Base-by-base conservation (phyloP, 2,888 invertebrate genomes). In the Ethmia dodecea region DNA sequence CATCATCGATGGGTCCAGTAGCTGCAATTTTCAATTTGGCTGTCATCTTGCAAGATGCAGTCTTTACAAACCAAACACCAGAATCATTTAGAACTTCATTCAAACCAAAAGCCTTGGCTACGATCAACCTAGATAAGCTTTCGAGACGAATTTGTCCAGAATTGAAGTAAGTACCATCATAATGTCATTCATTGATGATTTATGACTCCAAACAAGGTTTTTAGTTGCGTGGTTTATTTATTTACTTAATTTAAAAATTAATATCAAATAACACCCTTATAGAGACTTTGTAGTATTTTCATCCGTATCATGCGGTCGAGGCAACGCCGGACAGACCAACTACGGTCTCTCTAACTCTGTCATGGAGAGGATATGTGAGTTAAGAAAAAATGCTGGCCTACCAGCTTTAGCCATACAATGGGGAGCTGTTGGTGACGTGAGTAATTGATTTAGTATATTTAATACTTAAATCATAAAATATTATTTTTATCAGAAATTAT, bases 381-480 rank as follows among this genome's bases (percentile, higher is more conserved):
- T 86, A 55, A 89, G 95, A 45, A 86, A 84, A 54, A 74, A 70
- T 34, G 89, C 90, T 5, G 93, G 94, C 0, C 83, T 92, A 0
- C 94, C 95, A 1, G 96, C 89, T 0, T 72, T 95, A 38, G 96
- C 96, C 1, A 90, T 97, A 8, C 95, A 97, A 68, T 97, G 97
- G 96, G 97, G 97, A 25, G 96, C 96, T 18, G 89, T 97, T 33
- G 97, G 96, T 33, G 96, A 97, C 72, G 94, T 93, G 34, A 92
- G 92, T 55, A n/a, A n/a, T n/a, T n/a, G n/a, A n/a, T n/a, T n/a
- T n/a, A n/a, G n/a, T n/a, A n/a, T n/a, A n/a, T n/a, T n/a, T n/a
- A n/a, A n/a, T n/a, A n/a, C n/a, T n/a, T n/a, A n/a, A n/a, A n/a
- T n/a, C n/a, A n/a, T n/a, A n/a, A n/a, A n/a, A n/a, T n/a, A n/a